Evolutionary conservation across 2,888 invertebrate genomes (phyloP).

Genomic region (Stenichneumon culpator): DNA sequence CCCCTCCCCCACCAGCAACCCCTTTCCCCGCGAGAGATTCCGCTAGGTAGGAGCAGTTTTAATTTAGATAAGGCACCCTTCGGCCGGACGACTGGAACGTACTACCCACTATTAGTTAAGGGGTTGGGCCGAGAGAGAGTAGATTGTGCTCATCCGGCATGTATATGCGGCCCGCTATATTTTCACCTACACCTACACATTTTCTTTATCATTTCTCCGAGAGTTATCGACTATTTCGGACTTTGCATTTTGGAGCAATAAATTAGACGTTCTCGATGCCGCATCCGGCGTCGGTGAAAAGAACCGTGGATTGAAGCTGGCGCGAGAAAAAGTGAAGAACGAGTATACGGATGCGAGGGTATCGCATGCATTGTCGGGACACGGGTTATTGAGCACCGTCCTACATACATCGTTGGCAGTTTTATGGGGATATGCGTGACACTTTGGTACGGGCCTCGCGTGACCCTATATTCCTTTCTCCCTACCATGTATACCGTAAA

Average conservation of each 20-base stretch:
- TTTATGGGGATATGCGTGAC: constrained; percentile 77
- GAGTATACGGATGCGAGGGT: constrained; percentile 39
- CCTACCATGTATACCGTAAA: constrained; percentile 55
- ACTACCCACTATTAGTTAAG: constrained; percentile 54
- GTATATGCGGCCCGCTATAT: not conserved
- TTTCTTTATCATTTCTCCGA: not conserved
- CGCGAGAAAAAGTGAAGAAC: constrained; percentile 65
- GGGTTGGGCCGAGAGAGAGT: constrained; percentile 39
- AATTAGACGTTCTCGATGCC: constrained; percentile 28
- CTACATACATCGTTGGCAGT: constrained; percentile 71
- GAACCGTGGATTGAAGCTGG: constrained; percentile 38
- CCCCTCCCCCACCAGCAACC: constrained; percentile 3
- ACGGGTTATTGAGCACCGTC: constrained; percentile 78
- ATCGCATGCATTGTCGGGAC: constrained; percentile 55
- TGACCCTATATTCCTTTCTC: constrained; percentile 15
- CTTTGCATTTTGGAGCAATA: constrained; percentile 29
- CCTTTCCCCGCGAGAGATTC: constrained; percentile 47
- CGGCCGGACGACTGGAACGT: constrained; percentile 64
- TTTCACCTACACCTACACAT: not conserved
- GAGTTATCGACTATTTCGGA: constrained; percentile 11
- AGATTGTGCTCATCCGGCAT: constrained; percentile 54
- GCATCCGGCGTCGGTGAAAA: constrained; percentile 16
- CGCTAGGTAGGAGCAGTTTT: constrained; percentile 71
- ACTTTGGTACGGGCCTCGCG: constrained; percentile 73
- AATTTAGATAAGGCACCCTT: constrained; percentile 81